Conservation (phyloP, 2,113 vertebrate genomes). For the Australoheros scitulus region DNA sequence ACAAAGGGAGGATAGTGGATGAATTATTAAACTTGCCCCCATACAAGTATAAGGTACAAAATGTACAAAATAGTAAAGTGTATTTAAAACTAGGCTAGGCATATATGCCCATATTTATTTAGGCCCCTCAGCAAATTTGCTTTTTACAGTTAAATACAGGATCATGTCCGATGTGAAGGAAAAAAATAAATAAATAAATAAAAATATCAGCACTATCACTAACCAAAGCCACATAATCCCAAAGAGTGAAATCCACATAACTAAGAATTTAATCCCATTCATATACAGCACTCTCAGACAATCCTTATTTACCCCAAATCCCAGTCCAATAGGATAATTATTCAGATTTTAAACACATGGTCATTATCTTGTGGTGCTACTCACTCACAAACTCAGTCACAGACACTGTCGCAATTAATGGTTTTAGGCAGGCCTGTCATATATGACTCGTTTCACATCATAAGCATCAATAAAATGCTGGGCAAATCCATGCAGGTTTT, state of each 20-base stretch:
- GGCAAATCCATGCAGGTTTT: neutral
- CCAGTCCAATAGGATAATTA: constrained; percentile 26
- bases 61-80: neutral
- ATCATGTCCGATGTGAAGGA: constrained; percentile 31
- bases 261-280: constrained; percentile 77
- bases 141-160: constrained; percentile 16
- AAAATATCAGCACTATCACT: constrained; percentile 73
- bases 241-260: constrained; percentile 63
- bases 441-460: neutral
- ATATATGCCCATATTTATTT: neutral
- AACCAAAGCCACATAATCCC: constrained; percentile 76
- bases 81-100: neutral
- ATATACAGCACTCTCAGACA: constrained; percentile 55
- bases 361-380: constrained; percentile 32
- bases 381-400: constrained; percentile 11
- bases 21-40: neutral
- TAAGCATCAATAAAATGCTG: neutral
- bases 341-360: constrained; percentile 37
- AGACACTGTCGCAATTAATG: neutral
- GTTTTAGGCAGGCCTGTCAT: constrained; percentile 11
- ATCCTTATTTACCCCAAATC: constrained; percentile 31
- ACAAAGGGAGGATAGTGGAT: neutral
- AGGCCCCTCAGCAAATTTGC: neutral
- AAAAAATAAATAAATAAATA: no score
- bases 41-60: neutral